These are phyloP conservation scores for Mizuhopecten yessoensis DNA, from an alignment of 1,140 invertebrate species.

Conservation along the genomic window DNA sequence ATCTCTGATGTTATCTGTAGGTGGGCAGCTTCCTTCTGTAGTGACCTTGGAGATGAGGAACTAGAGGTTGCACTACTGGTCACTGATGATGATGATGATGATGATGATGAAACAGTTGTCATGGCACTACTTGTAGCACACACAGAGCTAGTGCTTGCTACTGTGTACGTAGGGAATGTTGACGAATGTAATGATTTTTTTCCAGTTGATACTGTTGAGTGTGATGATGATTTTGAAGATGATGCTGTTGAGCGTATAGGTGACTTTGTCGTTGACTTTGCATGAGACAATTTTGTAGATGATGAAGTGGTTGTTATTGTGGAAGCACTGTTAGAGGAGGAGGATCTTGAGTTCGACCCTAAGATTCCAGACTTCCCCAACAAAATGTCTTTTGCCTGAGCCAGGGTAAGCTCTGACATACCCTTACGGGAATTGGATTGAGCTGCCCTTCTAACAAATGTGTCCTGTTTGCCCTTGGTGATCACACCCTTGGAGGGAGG, in stretches of 20 bases:
- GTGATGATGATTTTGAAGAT: neutral
- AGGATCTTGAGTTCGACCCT: slow-evolving; percentile 10
- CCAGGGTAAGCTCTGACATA: slow-evolving; percentile 71
- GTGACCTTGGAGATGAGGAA: slow-evolving; percentile 46
- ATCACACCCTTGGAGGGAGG: slow-evolving; percentile 62
- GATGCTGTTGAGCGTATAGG: slow-evolving; percentile 10
- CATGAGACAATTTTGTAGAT: neutral
- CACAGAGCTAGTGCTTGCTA: slow-evolving; percentile 31
- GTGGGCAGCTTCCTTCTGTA: slow-evolving; percentile 48
- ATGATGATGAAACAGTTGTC: slow-evolving; percentile 38
- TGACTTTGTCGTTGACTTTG: too few species aligned
- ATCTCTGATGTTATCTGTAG: slow-evolving; percentile 68
- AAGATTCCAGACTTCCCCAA: slow-evolving; percentile 75
- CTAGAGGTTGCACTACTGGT: neutral
- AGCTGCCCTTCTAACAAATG: slow-evolving; percentile 63
- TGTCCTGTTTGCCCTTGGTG: slow-evolving; percentile 55
- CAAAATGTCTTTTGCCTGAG: slow-evolving; percentile 77
- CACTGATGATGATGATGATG: too few species aligned
- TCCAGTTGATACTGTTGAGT: neutral
- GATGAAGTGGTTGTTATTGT: slow-evolving; percentile 34
- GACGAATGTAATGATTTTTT: slow-evolving; percentile 28
- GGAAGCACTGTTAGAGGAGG: slow-evolving; percentile 36
- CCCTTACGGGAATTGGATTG: slow-evolving; percentile 63
- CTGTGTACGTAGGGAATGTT: slow-evolving; percentile 28
- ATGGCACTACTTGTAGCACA: neutral